Percentiles rank a stretch among this genome's conserved stretches.
phyloP scores from a whole-genome alignment of 2,113 vertebrate species.

The Spea bombifrons region DNA sequence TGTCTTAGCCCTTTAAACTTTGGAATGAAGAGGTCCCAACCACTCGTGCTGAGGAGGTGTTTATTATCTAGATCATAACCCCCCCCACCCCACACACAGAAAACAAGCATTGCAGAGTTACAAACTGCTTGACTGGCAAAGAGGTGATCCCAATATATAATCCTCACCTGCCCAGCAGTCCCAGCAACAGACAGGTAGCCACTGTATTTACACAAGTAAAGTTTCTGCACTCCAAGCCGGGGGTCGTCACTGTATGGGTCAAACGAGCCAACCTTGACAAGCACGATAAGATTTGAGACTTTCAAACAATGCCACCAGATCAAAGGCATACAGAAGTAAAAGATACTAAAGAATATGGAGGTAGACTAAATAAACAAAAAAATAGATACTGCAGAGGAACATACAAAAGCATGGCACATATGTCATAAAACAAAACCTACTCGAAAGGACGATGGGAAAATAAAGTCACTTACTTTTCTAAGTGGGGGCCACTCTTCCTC shows the following conservation, averaged over 20 bases:
- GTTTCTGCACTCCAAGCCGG: slow-evolving; percentile 94
- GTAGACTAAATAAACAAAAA: too few relatives aligned
- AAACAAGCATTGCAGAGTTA: neutral
- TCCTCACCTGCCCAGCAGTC: slow-evolving; percentile 85
- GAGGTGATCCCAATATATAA: neutral
- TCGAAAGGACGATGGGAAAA: too few relatives aligned
- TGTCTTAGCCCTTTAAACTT: too few relatives aligned
- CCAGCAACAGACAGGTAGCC: slow-evolving; percentile 92
- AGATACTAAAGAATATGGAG: too few relatives aligned
- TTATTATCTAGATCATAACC: too few relatives aligned
- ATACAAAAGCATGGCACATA: too few relatives aligned
- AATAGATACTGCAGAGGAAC: too few relatives aligned
- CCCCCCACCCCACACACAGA: neutral
- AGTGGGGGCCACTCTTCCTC: slow-evolving; percentile 96
- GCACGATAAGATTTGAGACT: too few relatives aligned
- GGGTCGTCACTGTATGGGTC: slow-evolving; percentile 98
- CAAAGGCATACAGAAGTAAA: too few relatives aligned
- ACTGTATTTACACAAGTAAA: slow-evolving; percentile 97
- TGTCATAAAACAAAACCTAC: neutral
- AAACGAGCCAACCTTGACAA: slow-evolving; percentile 88
- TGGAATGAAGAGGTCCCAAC: too few relatives aligned
- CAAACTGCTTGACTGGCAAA: neutral
- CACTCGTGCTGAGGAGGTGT: too few relatives aligned
- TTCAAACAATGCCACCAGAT: too few relatives aligned
- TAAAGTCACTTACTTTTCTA: slow-evolving; percentile 75